Evolutionary conservation across 2,113 vertebrate genomes (phyloP).

Genomic region (Gnathonemus echidnorhynchus): DNA sequence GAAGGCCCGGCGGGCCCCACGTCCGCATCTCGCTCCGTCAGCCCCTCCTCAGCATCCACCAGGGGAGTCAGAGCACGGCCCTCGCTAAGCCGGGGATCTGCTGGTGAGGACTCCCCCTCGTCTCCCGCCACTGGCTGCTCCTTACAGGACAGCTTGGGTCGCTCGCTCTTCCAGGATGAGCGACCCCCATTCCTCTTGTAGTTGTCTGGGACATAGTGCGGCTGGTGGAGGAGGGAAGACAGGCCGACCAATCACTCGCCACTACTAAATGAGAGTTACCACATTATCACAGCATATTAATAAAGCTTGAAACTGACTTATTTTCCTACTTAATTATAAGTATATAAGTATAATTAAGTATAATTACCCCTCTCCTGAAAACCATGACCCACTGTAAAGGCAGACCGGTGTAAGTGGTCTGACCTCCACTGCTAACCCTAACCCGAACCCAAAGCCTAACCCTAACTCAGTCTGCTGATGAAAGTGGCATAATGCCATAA

Average conservation of each 20-base stretch:
- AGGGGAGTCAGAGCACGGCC: constrained; percentile 34
- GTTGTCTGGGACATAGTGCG: constrained; percentile 97
- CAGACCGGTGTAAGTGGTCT: not conserved
- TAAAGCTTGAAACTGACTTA: not conserved
- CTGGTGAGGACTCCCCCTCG: constrained; percentile 56
- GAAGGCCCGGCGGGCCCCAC: constrained; percentile 34
- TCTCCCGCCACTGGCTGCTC: constrained; percentile 37
- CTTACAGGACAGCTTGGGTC: constrained; percentile 62
- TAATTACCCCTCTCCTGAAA: not conserved
- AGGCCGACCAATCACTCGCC: not conserved
- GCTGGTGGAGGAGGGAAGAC: constrained; percentile 54
- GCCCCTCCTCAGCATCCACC: constrained; percentile 33
- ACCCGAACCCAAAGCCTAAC: not conserved
- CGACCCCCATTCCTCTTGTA: constrained; percentile 96
- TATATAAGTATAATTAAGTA: not conserved
- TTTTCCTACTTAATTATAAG: not conserved
- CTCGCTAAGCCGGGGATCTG: constrained; percentile 41
- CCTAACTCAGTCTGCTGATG: not conserved
- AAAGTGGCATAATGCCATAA: not conserved
- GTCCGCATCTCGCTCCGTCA: constrained; percentile 46
- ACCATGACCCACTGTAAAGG: not conserved
- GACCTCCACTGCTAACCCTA: not conserved
- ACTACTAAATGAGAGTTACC: not conserved
- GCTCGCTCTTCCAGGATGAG: constrained; percentile 90
- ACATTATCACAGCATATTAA: not conserved